phyloP scores from a whole-genome alignment of 2,888 invertebrate species.

The Auanema sp. region DNA sequence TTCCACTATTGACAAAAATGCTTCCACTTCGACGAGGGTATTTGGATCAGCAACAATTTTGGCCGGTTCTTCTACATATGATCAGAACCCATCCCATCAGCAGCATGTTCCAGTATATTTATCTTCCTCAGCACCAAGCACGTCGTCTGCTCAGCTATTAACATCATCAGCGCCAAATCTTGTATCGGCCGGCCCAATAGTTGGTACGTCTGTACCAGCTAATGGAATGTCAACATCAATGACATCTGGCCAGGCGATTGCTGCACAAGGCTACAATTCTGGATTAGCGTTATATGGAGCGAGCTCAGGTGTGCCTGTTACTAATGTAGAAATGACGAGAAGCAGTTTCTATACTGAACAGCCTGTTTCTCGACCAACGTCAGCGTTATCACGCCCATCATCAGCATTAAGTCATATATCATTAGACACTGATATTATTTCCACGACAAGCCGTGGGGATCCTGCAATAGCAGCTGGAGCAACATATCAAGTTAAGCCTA shows the following conservation, averaged over 20 bases:
- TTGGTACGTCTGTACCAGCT: too few relatives aligned
- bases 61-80: constrained; percentile 2
- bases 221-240: too few relatives aligned
- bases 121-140: constrained; percentile 10
- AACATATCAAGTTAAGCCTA: constrained; percentile 37
- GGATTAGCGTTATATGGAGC: too few relatives aligned
- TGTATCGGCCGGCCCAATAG: neutral
- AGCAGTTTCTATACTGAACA: neutral
- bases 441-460: constrained; percentile 27
- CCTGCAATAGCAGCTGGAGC: constrained; percentile 59
- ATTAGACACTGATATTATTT: constrained; percentile 2
- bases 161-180: neutral
- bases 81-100: constrained; percentile 18
- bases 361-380: constrained; percentile 1
- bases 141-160: constrained; percentile 1
- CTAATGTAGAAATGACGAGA: too few relatives aligned
- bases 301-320: too few relatives aligned
- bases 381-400: constrained; percentile 25
- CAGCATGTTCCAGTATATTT: constrained; percentile 15
- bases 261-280: too few relatives aligned
- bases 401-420: constrained; percentile 21
- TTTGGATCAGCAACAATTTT: too few relatives aligned
- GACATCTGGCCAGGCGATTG: too few relatives aligned
- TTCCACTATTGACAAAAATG: too few relatives aligned
- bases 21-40: neutral